A percentile compares a stretch with the other conserved stretches of the same genome.
These are phyloP conservation scores for Stictonetta naevosa DNA, from an alignment of 2,113 vertebrate species.

Conservation along the genomic window DNA sequence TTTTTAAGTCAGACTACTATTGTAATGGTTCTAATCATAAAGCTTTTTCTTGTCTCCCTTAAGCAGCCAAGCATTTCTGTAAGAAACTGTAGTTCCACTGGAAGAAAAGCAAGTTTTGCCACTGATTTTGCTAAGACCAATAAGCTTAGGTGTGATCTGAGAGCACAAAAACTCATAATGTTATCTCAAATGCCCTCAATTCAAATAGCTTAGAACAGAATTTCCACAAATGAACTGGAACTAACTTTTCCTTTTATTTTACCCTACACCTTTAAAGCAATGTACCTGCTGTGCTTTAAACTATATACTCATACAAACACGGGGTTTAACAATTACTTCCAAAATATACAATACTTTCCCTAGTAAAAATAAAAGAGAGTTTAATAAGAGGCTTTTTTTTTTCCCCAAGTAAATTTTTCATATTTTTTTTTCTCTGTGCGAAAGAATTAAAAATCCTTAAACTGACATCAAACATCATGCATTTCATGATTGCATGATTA, in stretches of 20 bases:
- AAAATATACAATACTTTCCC: background rate
- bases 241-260: background rate
- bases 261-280: background rate
- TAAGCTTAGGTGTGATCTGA: background rate
- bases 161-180: background rate
- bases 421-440: background rate
- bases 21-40: background rate
- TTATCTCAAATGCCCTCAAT: background rate
- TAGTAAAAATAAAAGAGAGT: background rate
- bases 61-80: rapidly evolving
- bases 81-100: background rate
- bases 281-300: background rate
- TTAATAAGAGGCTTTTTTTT: background rate
- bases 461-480: background rate
- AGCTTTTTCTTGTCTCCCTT: background rate
- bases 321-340: background rate
- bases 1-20: slow-evolving; percentile 7
- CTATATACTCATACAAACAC: background rate
- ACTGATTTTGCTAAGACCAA: background rate
- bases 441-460: background rate
- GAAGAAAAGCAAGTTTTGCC: background rate
- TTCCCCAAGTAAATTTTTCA: background rate
- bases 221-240: background rate
- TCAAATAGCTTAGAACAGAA: background rate
- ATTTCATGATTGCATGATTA: background rate